Conservation (phyloP, 2,888 invertebrate genomes). For the Parthenolecanium corni region DNA sequence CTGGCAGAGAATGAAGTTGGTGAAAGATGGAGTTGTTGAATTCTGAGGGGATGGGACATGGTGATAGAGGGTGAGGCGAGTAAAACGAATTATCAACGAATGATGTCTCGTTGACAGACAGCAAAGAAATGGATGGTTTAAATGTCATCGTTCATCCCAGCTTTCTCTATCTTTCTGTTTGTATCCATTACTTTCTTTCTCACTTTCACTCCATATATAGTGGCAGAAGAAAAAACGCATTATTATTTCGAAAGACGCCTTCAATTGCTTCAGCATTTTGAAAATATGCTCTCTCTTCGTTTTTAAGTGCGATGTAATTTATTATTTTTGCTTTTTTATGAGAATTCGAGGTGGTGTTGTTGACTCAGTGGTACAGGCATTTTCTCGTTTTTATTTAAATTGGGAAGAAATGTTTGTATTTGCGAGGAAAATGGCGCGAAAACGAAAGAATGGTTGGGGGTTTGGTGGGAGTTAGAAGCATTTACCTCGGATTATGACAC, state of each 20-base stretch:
- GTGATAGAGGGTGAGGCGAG: too few species aligned
- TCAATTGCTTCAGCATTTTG: constrained; percentile 14
- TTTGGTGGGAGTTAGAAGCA: too few species aligned
- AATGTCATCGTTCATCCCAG: neutral
- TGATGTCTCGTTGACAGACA: constrained; percentile 19
- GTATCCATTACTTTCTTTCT: neutral
- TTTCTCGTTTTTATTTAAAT: constrained; percentile 10
- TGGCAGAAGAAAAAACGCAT: constrained; percentile 10
- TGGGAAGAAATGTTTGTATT: neutral
- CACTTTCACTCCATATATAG: too few species aligned
- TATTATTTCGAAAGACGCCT: constrained; percentile 13
- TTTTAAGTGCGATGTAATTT: constrained; percentile 18
- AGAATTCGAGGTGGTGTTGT: neutral
- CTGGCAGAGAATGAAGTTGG: too few species aligned
- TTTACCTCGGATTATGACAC: constrained; percentile 5
- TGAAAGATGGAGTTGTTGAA: too few species aligned
- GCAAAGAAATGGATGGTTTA: constrained; percentile 20
- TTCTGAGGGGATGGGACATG: too few species aligned
- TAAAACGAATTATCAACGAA: constrained; percentile 8
- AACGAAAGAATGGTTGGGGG: neutral
- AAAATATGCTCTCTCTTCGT: neutral
- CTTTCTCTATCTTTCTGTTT: constrained; percentile 1
- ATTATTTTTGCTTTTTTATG: constrained; percentile 1
- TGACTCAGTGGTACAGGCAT: neutral
- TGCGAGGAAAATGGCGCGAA: neutral